Evolutionary conservation across 2,888 invertebrate genomes (phyloP), one percentile per base, ranked within the genome.

Genomic region (Stenoptilia bipunctidactyla): DNA sequence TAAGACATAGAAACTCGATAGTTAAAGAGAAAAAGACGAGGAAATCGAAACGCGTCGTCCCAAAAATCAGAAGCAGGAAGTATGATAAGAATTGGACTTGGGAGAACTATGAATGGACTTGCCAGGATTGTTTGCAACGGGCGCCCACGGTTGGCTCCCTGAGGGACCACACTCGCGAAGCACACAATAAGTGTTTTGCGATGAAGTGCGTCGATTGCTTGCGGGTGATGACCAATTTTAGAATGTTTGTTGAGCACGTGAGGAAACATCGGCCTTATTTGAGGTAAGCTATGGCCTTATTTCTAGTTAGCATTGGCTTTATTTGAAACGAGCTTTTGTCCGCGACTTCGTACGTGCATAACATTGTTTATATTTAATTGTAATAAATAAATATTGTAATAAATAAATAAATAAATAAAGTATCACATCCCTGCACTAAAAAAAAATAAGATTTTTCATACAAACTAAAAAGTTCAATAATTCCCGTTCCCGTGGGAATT

Each of bases 191-290:
- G 47, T 66, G 77, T 34, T 69, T 85, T 6, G 80, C 85, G 41
- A 88, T 86, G 55, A 75, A 85, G 56, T 88, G 88, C 52, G 82
- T 82, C 33, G 85, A 87, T 52, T 88, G 88, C 50, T 80, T 84
- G 27, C 86, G 86, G 65, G 74, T 85, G 3, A 86, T 85, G 47
- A 74, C 82, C 36, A 86, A 86, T 53, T 87, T 85, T 57, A 76
- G 74, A 45, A 83, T 84, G 15, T 88, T 88, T 52, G 59, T 88
- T 9, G 74, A 79, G 2, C 88, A 88, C 50, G 85, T 86, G 0
- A 71, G 74, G 45, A 66, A 76, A 13, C 88, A 88, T 55, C 73
- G 85, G 50, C 72, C 73, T 15, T 75, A 80, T 45, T 63, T 86
- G 35, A 83, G 83, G 55, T 87, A 13, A 41, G 45, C 39, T n/a